Percentiles rank a stretch among this genome's conserved stretches.
Evolutionary conservation across 2,888 invertebrate species (phyloP).

Genomic region (Netelia inedita): DNA sequence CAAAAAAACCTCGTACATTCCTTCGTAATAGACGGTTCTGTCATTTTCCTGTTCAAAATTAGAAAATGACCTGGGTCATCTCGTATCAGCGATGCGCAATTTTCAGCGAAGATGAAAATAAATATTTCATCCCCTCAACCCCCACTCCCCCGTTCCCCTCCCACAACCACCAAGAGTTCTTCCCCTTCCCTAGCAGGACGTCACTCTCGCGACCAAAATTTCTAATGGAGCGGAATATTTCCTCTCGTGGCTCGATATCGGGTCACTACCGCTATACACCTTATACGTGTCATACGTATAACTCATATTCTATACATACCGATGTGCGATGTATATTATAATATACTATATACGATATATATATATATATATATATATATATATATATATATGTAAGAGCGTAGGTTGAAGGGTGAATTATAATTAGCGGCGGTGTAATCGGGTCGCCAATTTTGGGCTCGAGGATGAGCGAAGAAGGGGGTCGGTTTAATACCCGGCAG

Average conservation of each 20-base stretch:
- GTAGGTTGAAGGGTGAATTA: constrained; percentile 63
- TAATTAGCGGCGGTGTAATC: constrained; percentile 68
- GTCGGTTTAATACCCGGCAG: constrained; percentile 59
- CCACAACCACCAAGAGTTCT: too few relatives aligned
- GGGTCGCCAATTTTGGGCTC: constrained; percentile 65
- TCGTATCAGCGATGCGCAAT: not conserved
- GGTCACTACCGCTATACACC: constrained; percentile 51
- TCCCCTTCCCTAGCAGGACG: not conserved
- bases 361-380: constrained; percentile 6
- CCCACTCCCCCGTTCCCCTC: not conserved
- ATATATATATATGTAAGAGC: constrained; percentile 31
- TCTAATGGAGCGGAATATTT: constrained; percentile 68
- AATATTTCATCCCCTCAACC: constrained; percentile 12
- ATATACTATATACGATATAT: not conserved
- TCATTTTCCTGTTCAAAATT: too few relatives aligned
- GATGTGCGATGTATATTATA: not conserved
- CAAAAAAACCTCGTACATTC: too few relatives aligned
- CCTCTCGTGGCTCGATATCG: constrained; percentile 60
- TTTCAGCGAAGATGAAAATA: constrained; percentile 10
- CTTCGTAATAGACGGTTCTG: too few relatives aligned
- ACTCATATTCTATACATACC: constrained; percentile 23
- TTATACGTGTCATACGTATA: constrained; percentile 1
- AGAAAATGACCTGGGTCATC: too few relatives aligned
- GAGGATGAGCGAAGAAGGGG: constrained; percentile 45
- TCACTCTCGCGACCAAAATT: constrained; percentile 50